Evolutionary conservation across 2,113 vertebrate species (phyloP).

Genomic region (Cyprinodon brontotheroides): DNA sequence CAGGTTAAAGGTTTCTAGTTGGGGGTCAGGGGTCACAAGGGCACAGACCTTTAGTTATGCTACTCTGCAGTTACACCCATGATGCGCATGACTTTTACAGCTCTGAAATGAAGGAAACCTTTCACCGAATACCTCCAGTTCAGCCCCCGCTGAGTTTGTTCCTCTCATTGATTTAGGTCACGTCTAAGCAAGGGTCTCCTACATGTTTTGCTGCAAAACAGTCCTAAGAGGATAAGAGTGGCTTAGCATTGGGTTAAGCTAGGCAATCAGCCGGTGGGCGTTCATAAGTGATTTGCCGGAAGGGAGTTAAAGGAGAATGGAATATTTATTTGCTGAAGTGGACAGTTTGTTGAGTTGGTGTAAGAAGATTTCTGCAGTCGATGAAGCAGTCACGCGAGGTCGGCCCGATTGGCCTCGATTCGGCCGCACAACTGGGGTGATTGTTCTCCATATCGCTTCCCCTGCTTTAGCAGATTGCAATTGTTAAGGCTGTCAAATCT

Average conservation of each 20-base stretch:
- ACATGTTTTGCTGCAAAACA: slow-evolving; percentile 54
- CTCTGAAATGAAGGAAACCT: slow-evolving; percentile 24
- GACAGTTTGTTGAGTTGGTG: slow-evolving; percentile 27
- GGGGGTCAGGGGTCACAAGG: slow-evolving; percentile 44
- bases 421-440: slow-evolving; percentile 74
- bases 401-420: slow-evolving; percentile 59
- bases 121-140: neutral
- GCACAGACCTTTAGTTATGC: slow-evolving; percentile 56
- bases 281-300: slow-evolving; percentile 49
- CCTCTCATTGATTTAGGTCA: slow-evolving; percentile 43
- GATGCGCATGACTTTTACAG: slow-evolving; percentile 55
- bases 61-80: slow-evolving; percentile 48
- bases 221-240: slow-evolving; percentile 65
- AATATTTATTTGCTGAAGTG: slow-evolving; percentile 30
- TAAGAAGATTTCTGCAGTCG: slow-evolving; percentile 53
- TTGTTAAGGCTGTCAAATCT: slow-evolving; percentile 57
- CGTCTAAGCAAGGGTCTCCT: slow-evolving; percentile 46
- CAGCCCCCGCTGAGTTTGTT: slow-evolving; percentile 1
- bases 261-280: slow-evolving; percentile 59
- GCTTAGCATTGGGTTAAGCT: slow-evolving; percentile 62
- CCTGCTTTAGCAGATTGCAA: slow-evolving; percentile 52
- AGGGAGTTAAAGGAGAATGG: slow-evolving; percentile 54
- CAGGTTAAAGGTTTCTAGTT: slow-evolving; percentile 55
- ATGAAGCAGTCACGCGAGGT: slow-evolving; percentile 62
- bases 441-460: slow-evolving; percentile 70